phyloP scores from a whole-genome alignment of 2,888 invertebrate species.

The Lasius fuliginosus region DNA sequence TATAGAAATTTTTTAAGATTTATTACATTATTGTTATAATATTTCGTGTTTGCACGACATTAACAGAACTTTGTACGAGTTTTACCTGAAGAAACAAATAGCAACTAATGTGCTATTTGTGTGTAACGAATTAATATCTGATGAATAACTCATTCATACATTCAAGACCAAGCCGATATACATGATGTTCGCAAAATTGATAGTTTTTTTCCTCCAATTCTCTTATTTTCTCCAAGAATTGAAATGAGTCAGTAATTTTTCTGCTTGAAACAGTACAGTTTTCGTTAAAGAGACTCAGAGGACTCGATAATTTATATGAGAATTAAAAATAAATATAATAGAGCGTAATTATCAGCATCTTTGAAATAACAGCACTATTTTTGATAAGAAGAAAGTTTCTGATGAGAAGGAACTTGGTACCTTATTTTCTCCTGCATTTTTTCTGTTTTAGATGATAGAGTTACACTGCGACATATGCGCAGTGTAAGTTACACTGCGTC shows the following conservation, averaged over 20 bases:
- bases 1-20: no score
- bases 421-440: neutral
- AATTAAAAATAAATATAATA: neutral
- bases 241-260: neutral
- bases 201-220: no score
- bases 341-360: neutral
- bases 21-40: no score
- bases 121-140: no score
- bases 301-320: neutral
- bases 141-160: no score
- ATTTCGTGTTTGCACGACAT: no score
- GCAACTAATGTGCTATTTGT: no score
- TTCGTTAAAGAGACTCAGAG: neutral
- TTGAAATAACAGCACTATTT: neutral
- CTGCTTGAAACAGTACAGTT: neutral
- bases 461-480: neutral
- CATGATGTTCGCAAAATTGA: no score
- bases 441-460: neutral
- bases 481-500: slow-evolving; percentile 1
- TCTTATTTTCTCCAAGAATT: neutral
- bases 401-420: no score
- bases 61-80: no score
- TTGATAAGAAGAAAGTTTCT: neutral
- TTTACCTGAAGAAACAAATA: no score
- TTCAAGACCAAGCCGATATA: no score